These are phyloP conservation scores for Vireo griseus DNA, from an alignment of 2,797 vertebrate species.

Conservation along the genomic window DNA sequence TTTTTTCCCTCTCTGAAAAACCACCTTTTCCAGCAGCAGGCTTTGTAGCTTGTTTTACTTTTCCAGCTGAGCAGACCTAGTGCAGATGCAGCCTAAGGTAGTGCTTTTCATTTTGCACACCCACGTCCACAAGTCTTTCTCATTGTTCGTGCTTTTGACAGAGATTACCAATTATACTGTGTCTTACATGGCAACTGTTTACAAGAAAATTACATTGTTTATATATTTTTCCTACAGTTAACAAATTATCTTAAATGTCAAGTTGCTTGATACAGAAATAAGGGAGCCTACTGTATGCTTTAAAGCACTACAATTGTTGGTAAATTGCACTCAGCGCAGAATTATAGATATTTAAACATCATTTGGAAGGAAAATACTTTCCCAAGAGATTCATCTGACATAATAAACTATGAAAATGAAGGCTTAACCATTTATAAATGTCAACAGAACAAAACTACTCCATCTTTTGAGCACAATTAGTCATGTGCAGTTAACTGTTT, in stretches of 20 bases:
- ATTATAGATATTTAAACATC: slow-evolving; percentile 32
- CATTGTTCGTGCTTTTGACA: not conserved
- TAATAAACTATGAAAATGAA: slow-evolving; percentile 24
- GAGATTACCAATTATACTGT: slow-evolving; percentile 18
- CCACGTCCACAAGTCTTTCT: not conserved
- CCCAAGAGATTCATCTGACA: slow-evolving; percentile 36
- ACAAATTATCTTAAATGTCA: slow-evolving; percentile 55
- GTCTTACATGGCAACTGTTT: not conserved
- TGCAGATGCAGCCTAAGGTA: not conserved
- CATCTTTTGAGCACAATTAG: not conserved
- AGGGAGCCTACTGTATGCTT: slow-evolving; percentile 4
- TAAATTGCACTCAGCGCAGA: slow-evolving; percentile 33
- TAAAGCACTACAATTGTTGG: slow-evolving; percentile 47
- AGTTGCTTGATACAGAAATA: slow-evolving; percentile 32
- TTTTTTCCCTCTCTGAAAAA: not conserved
- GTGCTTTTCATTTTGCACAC: not conserved
- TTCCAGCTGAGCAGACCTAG: not conserved
- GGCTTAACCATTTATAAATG: slow-evolving; percentile 13
- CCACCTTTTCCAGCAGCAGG: not conserved
- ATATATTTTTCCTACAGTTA: slow-evolving; percentile 37
- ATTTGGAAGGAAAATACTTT: not conserved
- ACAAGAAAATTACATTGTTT: slow-evolving; percentile 42
- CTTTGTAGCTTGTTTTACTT: not conserved
- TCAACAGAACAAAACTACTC: slow-evolving; percentile 13
- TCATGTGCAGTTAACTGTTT: not conserved